A percentile compares a stretch with the other conserved stretches of the same genome.
Conservation (phyloP, 2,888 invertebrate species). For the Apodemia duryi region DNA sequence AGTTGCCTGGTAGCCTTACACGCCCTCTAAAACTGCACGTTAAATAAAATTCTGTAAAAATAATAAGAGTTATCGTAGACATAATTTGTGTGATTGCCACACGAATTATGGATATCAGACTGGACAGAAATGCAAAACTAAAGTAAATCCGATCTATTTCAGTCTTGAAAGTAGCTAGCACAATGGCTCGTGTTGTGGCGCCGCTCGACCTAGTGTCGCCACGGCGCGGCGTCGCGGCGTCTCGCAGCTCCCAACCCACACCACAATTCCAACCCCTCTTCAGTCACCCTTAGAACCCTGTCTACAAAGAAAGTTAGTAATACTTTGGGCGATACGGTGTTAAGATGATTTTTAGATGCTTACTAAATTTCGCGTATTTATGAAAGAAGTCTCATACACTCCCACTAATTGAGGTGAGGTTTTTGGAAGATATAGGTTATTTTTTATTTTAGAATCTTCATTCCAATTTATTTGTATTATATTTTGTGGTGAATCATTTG, state of each 20-base stretch:
- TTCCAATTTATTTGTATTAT: no score
- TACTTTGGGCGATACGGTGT: not conserved
- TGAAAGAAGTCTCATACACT: no score
- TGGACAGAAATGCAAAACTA: not conserved
- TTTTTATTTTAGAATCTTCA: no score
- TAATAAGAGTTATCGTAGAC: no score
- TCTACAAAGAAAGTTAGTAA: not conserved
- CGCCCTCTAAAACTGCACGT: no score
- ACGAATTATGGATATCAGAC: not conserved
- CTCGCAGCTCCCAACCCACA: not conserved
- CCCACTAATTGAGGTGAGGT: no score
- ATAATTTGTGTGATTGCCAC: no score
- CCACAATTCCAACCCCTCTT: not conserved
- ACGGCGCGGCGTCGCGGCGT: not conserved
- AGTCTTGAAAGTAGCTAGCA: not conserved
- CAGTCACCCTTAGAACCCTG: not conserved
- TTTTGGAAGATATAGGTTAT: no score
- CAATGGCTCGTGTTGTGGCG: not conserved
- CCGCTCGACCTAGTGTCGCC: slow-evolving; percentile 14
- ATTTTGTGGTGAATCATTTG: no score
- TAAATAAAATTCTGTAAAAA: no score
- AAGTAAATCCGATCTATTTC: slow-evolving; percentile 1
- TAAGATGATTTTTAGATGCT: not conserved
- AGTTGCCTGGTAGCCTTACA: no score
- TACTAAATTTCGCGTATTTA: no score